Base-by-base conservation (phyloP, 2,797 vertebrate genomes). In the Rhinella marina region DNA sequence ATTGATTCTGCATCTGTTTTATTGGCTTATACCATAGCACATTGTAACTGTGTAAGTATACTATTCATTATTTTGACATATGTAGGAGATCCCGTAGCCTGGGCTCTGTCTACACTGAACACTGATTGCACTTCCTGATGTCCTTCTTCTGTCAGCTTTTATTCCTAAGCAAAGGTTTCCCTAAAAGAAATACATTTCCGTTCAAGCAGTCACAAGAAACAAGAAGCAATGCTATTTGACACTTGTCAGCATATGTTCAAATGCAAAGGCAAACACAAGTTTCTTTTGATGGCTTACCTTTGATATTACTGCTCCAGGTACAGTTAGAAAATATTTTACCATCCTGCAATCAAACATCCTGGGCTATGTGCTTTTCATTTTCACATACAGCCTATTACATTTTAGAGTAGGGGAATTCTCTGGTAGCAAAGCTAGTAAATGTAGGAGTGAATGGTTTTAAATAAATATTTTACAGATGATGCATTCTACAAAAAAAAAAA, bases 171-270 rank as follows among this genome's bases (percentile, higher is more conserved):
- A 80, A 80, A 84, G 62, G 48, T 84, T 84, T 88, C 76, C 32
- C 32, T 61, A 57, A 88, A 80, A 88, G 84, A 88, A 85, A 80
- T 84, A 77, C 50, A 61, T 84, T 88, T 88, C 54, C 32, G 84
- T 84, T 83, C 75, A 88, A 88, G 73, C 87, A 70, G 81, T 88
- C 54, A 84, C 87, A 88, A 70, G 82, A 79, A 88, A 88, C 81
- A 83, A 72, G 62, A 78, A 84, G 82, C 76, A 84, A 80, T 84
- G 73, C n/a, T 59, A 81, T 88, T 85, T 88, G 82, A 88, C 82
- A 88, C 82, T 85, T 88, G 87, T 84, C 87, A 88, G 87, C 82
- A 88, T 88, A 88, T 88, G 87, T 80, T 84, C 75, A 85, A 85
- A 88, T 85, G 56, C 81, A 88, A 80, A 84, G 82, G 62, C 87